Conservation (phyloP, 2,888 invertebrate genomes). For the Pecten maximus region DNA sequence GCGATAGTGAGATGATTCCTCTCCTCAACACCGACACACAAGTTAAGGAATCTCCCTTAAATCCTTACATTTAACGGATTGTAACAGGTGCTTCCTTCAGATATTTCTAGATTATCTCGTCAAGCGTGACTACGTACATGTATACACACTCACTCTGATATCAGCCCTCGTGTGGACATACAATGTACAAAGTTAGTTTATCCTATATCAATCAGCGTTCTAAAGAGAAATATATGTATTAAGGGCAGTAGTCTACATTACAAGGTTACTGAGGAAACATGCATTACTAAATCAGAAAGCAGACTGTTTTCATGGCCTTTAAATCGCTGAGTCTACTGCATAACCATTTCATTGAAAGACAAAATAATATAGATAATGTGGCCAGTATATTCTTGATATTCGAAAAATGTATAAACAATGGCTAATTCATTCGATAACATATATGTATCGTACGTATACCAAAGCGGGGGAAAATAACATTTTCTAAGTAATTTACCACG, state of each 20-base stretch:
- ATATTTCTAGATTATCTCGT: neutral
- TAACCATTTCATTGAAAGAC: neutral
- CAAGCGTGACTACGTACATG: neutral
- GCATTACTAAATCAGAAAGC: no score
- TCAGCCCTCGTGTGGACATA: neutral
- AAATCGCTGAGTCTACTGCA: neutral
- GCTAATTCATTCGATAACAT: no score
- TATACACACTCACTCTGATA: neutral
- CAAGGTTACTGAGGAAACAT: neutral
- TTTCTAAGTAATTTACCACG: no score
- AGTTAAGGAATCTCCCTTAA: neutral
- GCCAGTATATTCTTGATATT: no score
- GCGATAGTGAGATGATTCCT: neutral
- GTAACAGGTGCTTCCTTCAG: neutral
- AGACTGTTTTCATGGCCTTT: no score
- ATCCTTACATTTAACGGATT: neutral
- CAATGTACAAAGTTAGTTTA: no score
- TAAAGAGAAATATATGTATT: no score
- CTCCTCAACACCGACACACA: neutral
- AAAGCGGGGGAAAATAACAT: no score
- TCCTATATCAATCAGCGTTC: no score
- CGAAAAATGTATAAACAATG: no score
- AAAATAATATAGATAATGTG: no score
- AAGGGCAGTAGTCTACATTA: neutral
- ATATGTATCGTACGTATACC: no score